Conservation (phyloP, 2,113 vertebrate genomes). For the Mohoua ochrocephala region DNA sequence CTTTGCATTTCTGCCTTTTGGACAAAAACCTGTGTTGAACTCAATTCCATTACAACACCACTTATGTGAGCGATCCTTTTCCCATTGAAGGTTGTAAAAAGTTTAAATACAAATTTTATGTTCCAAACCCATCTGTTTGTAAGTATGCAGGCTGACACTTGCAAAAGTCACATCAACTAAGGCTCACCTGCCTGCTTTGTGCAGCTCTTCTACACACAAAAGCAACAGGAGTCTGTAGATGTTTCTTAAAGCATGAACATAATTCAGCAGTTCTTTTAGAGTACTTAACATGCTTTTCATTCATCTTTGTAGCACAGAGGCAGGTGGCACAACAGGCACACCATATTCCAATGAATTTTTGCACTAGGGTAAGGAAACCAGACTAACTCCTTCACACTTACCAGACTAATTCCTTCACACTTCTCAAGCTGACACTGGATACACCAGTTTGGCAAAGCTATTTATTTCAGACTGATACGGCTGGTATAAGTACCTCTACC, state of each 20-base stretch:
- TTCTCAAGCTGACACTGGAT: not conserved
- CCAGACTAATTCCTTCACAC: not conserved
- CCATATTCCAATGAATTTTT: not conserved
- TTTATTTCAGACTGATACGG: not conserved
- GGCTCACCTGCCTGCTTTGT: not conserved
- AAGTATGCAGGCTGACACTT: not conserved
- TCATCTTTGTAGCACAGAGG: not conserved
- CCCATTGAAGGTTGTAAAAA: not conserved
- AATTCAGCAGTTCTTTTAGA: not conserved
- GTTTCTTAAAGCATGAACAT: not conserved
- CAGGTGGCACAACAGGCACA: not conserved
- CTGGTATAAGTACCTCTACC: not conserved
- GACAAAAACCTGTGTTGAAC: not conserved
- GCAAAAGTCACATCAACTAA: not conserved
- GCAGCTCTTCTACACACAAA: not conserved
- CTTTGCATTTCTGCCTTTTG: not conserved
- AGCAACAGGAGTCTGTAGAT: not conserved
- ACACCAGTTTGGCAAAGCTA: not conserved
- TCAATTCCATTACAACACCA: not conserved
- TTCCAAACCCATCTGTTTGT: not conserved
- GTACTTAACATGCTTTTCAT: not conserved
- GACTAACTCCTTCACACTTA: not conserved
- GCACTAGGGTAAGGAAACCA: not conserved
- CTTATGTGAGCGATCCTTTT: not conserved
- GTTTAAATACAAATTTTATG: not conserved